phyloP scores from a whole-genome alignment of 2,113 vertebrate genomes.

The Siphamia tubifer region DNA sequence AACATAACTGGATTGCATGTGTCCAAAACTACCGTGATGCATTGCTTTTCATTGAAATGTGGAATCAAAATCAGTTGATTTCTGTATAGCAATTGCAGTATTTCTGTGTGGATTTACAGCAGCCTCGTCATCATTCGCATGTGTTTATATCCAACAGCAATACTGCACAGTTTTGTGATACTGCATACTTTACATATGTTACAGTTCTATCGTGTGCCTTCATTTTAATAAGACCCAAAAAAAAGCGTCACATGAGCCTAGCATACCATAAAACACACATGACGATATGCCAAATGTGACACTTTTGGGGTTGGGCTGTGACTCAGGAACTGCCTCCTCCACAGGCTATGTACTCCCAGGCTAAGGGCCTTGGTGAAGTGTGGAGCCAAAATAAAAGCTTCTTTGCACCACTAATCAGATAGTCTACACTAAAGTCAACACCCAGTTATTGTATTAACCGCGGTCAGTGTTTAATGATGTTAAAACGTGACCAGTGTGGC shows the following conservation, averaged over 20 bases:
- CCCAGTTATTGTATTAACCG: neutral
- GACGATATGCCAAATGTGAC: neutral
- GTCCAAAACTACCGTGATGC: neutral
- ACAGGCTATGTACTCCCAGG: slow-evolving; percentile 12
- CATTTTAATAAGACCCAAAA: neutral
- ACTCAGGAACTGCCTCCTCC: slow-evolving; percentile 9
- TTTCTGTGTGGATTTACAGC: neutral
- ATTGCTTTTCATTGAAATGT: neutral
- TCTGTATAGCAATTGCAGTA: no score
- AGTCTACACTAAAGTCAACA: neutral
- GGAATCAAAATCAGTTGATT: no score
- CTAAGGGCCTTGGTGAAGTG: slow-evolving; percentile 21
- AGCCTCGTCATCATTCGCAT: neutral
- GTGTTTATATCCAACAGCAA: neutral
- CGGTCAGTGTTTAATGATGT: accelerated
- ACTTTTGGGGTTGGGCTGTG: neutral
- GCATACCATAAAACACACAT: neutral
- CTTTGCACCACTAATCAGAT: neutral
- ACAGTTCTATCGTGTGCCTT: neutral
- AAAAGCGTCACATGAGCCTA: no score
- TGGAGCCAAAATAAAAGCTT: neutral
- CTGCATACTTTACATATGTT: neutral
- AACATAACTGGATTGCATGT: neutral
- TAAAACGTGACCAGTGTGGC: neutral
- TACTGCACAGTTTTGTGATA: neutral